Base-by-base conservation (phyloP, 2,888 invertebrate genomes). In the Rosalia funebris region DNA sequence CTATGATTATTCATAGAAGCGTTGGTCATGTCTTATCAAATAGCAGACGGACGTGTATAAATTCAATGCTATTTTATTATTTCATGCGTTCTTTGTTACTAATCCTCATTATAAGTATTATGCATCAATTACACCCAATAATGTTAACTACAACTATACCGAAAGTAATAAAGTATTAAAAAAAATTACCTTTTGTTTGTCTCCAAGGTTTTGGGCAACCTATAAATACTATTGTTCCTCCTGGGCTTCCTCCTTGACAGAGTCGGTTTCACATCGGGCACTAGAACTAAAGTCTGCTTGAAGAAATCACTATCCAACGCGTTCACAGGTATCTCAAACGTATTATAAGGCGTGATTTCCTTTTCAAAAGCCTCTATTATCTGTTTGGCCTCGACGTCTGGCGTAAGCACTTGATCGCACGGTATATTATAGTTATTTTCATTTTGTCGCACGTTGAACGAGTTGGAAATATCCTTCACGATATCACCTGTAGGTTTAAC, bases 221-320 rank as follows among this genome's bases (percentile, higher is more conserved):
- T 52, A 15, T 52, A 52, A 9, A 52, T n/a, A 17, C 52, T 52
- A n/a, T 16, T 52, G 3, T 25, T 50, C 52, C 41, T 52, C 10
- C 41, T 52, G 9, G 41, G 15, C n/a, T 7, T 39, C 25, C 20
- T 39, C 5, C 12, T 15, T 1, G 37, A 39, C 17, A 20, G 37
- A 14, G 2, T 14, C 37, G 10, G 14, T 4, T 19, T 11, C 9
- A 52, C 11, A 36, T 68, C 63, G 4, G 68, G 68, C 39, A 68
- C 50, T 3, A 62, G 42, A 11, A 59, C 41, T 32, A 72, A 53
- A 31, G 69, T 71, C 31, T 68, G 61, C 41, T 70, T 68, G 44
- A 71, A 69, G 58, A 73, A 70, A 19, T 73, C 73, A 65, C 70
- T 69, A 17, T 72, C 60, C 48, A 72, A 55, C 19, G 68, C 71